Percentiles rank a stretch among this genome's conserved stretches.
These are phyloP conservation scores for Chionomys nivalis DNA, from an alignment of 2,113 vertebrate genomes.

Conservation along the genomic window DNA sequence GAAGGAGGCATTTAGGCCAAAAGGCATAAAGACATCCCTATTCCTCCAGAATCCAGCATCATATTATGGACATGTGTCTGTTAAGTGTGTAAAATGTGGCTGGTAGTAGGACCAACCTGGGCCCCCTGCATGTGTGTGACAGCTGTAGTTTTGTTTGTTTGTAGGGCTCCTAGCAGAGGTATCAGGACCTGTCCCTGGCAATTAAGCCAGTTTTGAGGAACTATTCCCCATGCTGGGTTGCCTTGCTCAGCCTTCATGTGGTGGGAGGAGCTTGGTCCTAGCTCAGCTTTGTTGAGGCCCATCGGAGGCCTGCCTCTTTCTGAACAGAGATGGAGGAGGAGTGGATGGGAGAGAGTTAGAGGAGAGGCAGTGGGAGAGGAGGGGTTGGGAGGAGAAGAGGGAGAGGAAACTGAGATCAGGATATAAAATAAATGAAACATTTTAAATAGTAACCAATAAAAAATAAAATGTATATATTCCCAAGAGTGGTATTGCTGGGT, in stretches of 20 bases:
- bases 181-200: neutral
- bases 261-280: neutral
- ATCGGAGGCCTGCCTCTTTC: neutral
- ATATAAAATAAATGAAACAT: neutral
- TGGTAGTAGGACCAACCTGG: neutral
- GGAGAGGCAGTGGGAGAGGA: neutral
- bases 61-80: neutral
- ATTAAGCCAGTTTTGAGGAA: neutral
- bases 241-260: neutral
- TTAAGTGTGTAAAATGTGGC: neutral
- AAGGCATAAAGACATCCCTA: neutral
- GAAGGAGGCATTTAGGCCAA: conserved; percentile 22
- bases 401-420: neutral
- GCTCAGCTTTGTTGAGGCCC: neutral
- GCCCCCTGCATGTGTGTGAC: neutral
- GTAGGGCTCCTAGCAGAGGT: neutral
- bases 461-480: too few relatives aligned
- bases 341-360: neutral
- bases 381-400: neutral
- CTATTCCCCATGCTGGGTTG: neutral
- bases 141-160: neutral
- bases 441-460: neutral
- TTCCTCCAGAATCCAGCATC: neutral
- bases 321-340: neutral
- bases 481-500: too few relatives aligned